Evolutionary conservation across 2,113 vertebrate genomes (phyloP), one percentile per base, ranked within the genome.

Genomic region (Rousettus leschenaultii): DNA sequence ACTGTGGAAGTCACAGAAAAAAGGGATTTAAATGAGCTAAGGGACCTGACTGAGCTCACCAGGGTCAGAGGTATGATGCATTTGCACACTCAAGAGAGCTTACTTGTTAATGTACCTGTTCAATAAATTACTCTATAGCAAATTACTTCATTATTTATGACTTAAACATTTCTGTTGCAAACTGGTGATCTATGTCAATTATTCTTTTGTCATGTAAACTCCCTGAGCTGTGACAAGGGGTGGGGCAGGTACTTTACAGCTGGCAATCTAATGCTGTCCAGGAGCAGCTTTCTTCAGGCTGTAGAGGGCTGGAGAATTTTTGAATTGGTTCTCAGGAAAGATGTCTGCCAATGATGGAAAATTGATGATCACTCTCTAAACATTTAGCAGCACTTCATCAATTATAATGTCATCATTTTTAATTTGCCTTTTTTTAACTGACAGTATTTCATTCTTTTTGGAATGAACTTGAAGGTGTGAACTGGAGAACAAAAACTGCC

Each of bases 131-230:
- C 66, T 84, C 85, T 78, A 57, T 82, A 82, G 63, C 48, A 95
- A 96, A 93, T 95, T 85, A 78, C 35, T 96, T 96, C 63, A 96
- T 97, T 97, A 96, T 97, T 97, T 63, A 97, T 93, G 92, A 89
- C 71, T 95, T 90, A 86, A 92, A 43, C 51, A 35, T 79, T 94
- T 61, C 66, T 78, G 35, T 65, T 94, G 57, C 77, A 96, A 91
- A 96, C 89, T 94, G 55, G 87, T 94, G 87, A 95, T 95, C 70
- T 96, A 96, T 95, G 89, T 85, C 84, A 79, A 79, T 96, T 97
- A 90, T 94, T 97, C 95, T 96, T 97, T 88, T 91, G 80, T 92
- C 91, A 71, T 68, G 61, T 79, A 91, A 95, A 97, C 45, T 84
- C 74, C 13, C 79, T 94, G 93, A 96, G 75, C 59, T 79, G 38